These are phyloP conservation scores for Xestia ashworthii DNA, from an alignment of 2,888 invertebrate genomes.

Conservation along the genomic window DNA sequence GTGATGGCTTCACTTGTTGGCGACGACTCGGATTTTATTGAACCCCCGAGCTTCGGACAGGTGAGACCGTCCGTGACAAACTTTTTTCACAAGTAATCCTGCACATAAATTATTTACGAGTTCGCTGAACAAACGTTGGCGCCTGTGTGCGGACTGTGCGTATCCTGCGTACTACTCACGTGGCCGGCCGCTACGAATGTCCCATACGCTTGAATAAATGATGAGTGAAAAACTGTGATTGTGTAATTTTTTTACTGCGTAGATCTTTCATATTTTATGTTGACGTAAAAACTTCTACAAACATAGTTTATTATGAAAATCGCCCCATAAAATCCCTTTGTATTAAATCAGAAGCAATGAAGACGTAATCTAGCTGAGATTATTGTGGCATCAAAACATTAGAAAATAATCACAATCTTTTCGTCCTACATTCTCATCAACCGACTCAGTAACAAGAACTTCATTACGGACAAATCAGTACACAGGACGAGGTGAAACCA, in stretches of 20 bases:
- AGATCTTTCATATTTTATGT: conserved; percentile 15
- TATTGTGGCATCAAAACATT: background rate
- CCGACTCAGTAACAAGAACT: conserved; percentile 21
- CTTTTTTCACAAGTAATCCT: conserved; percentile 74
- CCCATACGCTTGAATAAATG: conserved; percentile 60
- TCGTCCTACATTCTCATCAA: conserved; percentile 8
- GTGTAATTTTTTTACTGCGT: conserved; percentile 49
- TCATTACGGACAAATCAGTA: conserved; percentile 31
- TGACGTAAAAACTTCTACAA: background rate
- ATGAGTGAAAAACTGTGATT: conserved; percentile 59
- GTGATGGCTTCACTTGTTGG: conserved; percentile 84
- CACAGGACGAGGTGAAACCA: conserved; percentile 32
- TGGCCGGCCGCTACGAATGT: conserved; percentile 35
- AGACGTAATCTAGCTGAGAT: background rate
- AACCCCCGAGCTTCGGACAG: conserved; percentile 79
- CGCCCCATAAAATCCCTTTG: background rate
- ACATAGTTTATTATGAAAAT: background rate
- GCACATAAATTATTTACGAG: conserved; percentile 76
- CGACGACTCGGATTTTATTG: conserved; percentile 83
- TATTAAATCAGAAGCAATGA: background rate
- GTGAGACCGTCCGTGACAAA: conserved; percentile 73
- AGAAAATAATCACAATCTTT: background rate
- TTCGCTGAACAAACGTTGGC: conserved; percentile 55
- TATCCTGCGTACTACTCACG: conserved; percentile 21
- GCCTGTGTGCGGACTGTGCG: conserved; percentile 47